Percentiles rank a stretch among this genome's conserved stretches.
These are phyloP conservation scores for Erythrocercus mccallii DNA, from an alignment of 2,113 vertebrate species.

Conservation along the genomic window DNA sequence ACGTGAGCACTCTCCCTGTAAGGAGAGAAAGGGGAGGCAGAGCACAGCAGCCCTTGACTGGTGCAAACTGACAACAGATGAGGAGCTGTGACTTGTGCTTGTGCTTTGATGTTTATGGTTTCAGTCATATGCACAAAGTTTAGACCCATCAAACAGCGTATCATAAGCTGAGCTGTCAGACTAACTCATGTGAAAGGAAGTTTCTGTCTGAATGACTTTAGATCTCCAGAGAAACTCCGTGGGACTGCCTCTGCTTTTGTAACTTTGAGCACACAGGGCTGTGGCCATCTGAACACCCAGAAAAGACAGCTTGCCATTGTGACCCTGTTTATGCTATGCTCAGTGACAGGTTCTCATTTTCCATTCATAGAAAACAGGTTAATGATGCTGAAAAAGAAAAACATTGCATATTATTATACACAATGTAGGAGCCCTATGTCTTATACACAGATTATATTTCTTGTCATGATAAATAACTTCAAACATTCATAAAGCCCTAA, in stretches of 20 bases:
- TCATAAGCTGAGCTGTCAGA: slow-evolving; percentile 30
- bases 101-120: slow-evolving; percentile 55
- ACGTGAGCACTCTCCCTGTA: not conserved
- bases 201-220: slow-evolving; percentile 7
- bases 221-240: not conserved
- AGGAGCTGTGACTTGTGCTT: not conserved
- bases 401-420: not conserved
- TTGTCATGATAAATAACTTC: not conserved
- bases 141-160: slow-evolving; percentile 42
- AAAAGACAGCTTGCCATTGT: not conserved
- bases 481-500: not conserved
- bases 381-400: not conserved
- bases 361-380: not conserved
- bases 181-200: slow-evolving; percentile 56
- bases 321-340: not conserved
- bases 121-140: slow-evolving; percentile 44
- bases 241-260: slow-evolving; percentile 22
- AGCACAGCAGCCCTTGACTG: not conserved
- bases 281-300: not conserved
- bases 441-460: not conserved
- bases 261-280: not conserved
- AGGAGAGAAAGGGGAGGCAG: not conserved
- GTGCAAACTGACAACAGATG: not conserved
- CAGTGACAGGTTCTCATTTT: not conserved
- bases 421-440: not conserved